These are phyloP conservation scores for Carapus acus DNA, from an alignment of 2,797 vertebrate genomes.

Conservation along the genomic window DNA sequence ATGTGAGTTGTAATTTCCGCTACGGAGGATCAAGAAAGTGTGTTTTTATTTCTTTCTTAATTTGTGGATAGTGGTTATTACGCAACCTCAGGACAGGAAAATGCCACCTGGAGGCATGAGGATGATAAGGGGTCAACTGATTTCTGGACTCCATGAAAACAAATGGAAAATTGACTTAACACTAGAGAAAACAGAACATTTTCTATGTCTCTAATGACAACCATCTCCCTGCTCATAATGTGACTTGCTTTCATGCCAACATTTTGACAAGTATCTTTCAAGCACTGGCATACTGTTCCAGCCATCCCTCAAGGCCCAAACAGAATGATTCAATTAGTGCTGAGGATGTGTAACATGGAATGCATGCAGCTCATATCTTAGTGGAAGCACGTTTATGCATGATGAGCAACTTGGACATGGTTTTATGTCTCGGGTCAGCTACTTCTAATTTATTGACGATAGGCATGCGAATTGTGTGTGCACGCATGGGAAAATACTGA, in stretches of 20 bases:
- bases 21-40: too few relatives aligned
- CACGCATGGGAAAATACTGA: slow-evolving; percentile 11
- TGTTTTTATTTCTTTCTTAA: slow-evolving; percentile 33
- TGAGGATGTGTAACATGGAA: slow-evolving; percentile 53
- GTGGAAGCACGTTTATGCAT: slow-evolving; percentile 56
- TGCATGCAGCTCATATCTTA: slow-evolving; percentile 41
- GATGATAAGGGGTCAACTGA: neutral
- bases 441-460: slow-evolving; percentile 22
- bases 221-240: slow-evolving; percentile 44
- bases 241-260: slow-evolving; percentile 37
- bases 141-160: slow-evolving; percentile 8
- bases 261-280: slow-evolving; percentile 48
- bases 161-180: slow-evolving; percentile 21
- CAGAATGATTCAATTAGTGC: slow-evolving; percentile 55
- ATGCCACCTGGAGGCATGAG: neutral
- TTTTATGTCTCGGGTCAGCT: slow-evolving; percentile 47
- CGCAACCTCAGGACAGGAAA: neutral
- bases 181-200: slow-evolving; percentile 17
- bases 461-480: slow-evolving; percentile 15
- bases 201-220: slow-evolving; percentile 31
- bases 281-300: slow-evolving; percentile 45
- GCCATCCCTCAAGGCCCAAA: slow-evolving; percentile 39
- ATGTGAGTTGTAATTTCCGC: too few relatives aligned
- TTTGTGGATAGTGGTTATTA: neutral
- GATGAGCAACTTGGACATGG: slow-evolving; percentile 46